Evolutionary conservation across 2,888 invertebrate species (phyloP).

Genomic region (Aleiodes leptofemur): DNA sequence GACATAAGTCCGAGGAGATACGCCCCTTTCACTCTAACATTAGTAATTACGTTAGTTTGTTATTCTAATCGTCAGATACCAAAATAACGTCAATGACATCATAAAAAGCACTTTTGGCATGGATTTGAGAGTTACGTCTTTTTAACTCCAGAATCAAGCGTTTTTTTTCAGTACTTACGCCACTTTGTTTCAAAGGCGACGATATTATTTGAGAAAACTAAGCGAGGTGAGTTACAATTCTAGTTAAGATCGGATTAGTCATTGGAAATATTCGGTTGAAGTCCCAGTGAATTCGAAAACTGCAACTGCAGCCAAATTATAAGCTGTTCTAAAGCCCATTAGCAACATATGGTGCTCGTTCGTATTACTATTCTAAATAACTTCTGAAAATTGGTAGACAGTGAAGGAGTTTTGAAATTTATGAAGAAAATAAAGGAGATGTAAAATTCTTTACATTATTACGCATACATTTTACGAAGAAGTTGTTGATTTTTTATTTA

Average conservation of each 20-base stretch:
- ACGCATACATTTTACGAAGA: constrained; percentile 20
- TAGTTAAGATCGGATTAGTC: constrained; percentile 39
- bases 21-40: too few relatives aligned
- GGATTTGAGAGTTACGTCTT: too few relatives aligned
- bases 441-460: constrained; percentile 33
- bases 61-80: too few relatives aligned
- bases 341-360: constrained; percentile 51
- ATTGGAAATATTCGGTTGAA: constrained; percentile 27
- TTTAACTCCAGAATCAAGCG: too few relatives aligned
- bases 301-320: constrained; percentile 16
- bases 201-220: constrained; percentile 1
- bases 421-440: constrained; percentile 24
- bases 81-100: too few relatives aligned
- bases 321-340: constrained; percentile 37
- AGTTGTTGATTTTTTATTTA: not conserved
- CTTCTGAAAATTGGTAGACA: constrained; percentile 31
- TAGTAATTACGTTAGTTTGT: too few relatives aligned
- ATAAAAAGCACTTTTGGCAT: too few relatives aligned
- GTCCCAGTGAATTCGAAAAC: not conserved
- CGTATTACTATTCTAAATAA: constrained; percentile 36
- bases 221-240: not conserved
- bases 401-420: constrained; percentile 42
- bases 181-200: not conserved
- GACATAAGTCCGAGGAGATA: too few relatives aligned
- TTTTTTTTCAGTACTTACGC: too few relatives aligned